Conservation (phyloP, 2,113 vertebrate species). For the Erpornis zantholeuca region DNA sequence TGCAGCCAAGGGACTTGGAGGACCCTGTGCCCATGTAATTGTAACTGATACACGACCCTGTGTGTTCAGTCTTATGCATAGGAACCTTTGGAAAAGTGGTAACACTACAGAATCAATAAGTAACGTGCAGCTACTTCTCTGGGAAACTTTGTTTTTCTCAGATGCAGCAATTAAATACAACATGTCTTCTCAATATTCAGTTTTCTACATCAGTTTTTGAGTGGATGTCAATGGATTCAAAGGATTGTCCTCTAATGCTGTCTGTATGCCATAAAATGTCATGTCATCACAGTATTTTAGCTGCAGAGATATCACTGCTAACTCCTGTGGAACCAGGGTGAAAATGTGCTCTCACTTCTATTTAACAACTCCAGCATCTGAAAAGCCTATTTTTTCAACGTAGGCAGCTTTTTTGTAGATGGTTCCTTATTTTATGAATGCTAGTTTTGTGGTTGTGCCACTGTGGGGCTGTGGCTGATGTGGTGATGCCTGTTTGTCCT, state of each 20-base stretch:
- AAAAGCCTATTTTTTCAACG: not conserved
- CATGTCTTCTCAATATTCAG: not conserved
- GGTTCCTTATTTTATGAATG: conserved; percentile 76
- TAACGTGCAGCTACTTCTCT: not conserved
- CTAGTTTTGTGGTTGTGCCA: conserved; percentile 71
- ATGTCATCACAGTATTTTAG: not conserved
- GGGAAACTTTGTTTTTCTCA: not conserved
- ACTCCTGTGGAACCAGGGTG: not conserved
- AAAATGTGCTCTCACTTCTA: not conserved
- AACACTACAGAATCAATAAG: not conserved
- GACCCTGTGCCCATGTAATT: not conserved
- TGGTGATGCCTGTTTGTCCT: conserved; percentile 80
- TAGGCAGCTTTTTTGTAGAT: conserved; percentile 41
- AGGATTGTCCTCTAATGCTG: not conserved
- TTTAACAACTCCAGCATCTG: conserved; percentile 11
- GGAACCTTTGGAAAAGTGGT: not conserved
- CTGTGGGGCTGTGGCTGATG: conserved; percentile 70
- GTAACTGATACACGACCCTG: accelerated
- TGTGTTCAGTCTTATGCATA: accelerated
- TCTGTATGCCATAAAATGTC: not conserved
- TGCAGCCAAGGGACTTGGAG: not conserved
- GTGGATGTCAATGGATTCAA: not conserved
- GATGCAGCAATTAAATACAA: not conserved
- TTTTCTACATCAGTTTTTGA: not conserved
- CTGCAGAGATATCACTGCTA: not conserved